phyloP scores from a whole-genome alignment of 2,888 invertebrate species.

The Zygothrica quintamaculata region DNA sequence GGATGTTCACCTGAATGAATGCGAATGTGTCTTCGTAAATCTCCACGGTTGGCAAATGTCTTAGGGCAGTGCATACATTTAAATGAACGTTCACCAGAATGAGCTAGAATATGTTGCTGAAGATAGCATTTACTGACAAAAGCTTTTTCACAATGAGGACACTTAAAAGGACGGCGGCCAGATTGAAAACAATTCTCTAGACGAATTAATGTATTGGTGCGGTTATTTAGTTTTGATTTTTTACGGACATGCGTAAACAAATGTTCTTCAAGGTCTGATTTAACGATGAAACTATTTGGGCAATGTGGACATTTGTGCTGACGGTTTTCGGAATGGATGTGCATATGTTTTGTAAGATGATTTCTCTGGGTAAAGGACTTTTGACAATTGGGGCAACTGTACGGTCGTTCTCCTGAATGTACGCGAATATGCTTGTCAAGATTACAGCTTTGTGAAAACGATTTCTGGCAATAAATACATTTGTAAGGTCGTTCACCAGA shows the following conservation, averaged over 20 bases:
- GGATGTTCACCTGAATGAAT: constrained; percentile 21
- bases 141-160: constrained; percentile 9
- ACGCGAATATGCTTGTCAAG: constrained; percentile 86
- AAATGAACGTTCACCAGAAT: constrained; percentile 17
- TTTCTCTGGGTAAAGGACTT: constrained; percentile 86
- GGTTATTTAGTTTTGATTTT: no score
- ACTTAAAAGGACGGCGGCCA: constrained; percentile 4
- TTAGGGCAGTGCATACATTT: constrained; percentile 9
- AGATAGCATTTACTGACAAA: constrained; percentile 14
- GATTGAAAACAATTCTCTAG: not conserved
- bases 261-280: not conserved
- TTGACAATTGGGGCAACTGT: constrained; percentile 86
- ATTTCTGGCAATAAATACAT: constrained; percentile 16
- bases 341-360: constrained; percentile 79
- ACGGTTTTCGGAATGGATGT: constrained; percentile 5
- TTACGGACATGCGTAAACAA: not conserved
- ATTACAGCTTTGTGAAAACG: constrained; percentile 72
- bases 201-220: no score
- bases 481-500: constrained; percentile 23
- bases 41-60: constrained; percentile 11
- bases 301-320: not conserved
- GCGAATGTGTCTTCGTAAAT: constrained; percentile 10
- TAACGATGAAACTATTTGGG: not conserved
- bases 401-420: constrained; percentile 85
- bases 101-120: constrained; percentile 2